Conservation (phyloP, 2,113 vertebrate genomes). For the Dicrurus megarhynchus region DNA sequence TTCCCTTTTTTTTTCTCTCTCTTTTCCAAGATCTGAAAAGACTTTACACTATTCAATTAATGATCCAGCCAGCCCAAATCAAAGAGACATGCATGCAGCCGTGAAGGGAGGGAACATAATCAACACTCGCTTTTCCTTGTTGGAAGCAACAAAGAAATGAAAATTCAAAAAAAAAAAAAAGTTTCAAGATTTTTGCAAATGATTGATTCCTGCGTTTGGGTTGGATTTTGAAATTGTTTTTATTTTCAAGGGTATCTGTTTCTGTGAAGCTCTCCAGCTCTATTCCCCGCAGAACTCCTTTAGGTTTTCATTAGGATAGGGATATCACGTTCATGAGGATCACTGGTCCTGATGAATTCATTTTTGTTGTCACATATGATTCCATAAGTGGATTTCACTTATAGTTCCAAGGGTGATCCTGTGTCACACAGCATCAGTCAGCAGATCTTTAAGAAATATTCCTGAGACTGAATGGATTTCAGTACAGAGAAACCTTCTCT, state of each 20-base stretch:
- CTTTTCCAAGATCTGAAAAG: conserved; percentile 16
- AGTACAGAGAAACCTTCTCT: background rate
- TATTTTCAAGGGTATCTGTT: background rate
- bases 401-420: conserved; percentile 16
- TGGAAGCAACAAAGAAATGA: background rate
- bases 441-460: background rate
- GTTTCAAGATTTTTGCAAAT: background rate
- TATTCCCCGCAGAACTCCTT: conserved; percentile 26
- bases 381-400: conserved; percentile 36
- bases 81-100: conserved; percentile 15
- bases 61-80: background rate
- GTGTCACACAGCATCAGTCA: background rate
- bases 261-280: background rate
- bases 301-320: conserved; percentile 53
- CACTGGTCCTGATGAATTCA: conserved; percentile 43
- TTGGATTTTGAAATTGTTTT: background rate
- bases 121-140: background rate
- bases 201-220: background rate
- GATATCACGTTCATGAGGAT: conserved; percentile 31
- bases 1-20: background rate
- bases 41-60: background rate
- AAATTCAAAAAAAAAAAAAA: background rate
- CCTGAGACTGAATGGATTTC: background rate
- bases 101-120: background rate
- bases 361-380: conserved; percentile 58